These are phyloP conservation scores for Trachemys scripta DNA, from an alignment of 2,113 vertebrate species.

Conservation along the genomic window DNA sequence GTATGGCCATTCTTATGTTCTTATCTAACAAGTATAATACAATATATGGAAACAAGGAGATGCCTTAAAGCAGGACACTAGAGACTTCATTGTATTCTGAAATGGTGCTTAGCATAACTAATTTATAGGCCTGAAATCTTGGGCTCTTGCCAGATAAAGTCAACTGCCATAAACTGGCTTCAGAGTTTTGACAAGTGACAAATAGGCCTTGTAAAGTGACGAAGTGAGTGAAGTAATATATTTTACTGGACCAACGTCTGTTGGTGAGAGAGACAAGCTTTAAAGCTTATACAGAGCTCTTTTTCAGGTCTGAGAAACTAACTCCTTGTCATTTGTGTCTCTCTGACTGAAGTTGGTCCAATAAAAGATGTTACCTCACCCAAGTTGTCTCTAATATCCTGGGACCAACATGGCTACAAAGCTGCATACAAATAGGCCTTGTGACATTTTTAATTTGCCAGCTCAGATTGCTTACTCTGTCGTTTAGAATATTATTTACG, in stretches of 20 bases:
- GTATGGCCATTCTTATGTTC: not conserved
- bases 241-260: not conserved
- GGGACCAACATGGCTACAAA: not conserved
- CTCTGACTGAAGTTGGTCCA: not conserved
- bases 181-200: not conserved
- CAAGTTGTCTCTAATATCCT: not conserved
- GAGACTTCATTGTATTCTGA: not conserved
- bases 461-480: not conserved
- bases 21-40: not conserved
- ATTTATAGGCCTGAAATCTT: not conserved
- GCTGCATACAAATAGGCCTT: not conserved
- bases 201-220: not conserved
- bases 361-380: not conserved
- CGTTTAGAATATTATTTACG: not conserved
- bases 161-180: not conserved
- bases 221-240: not conserved
- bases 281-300: not conserved
- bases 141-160: accelerated
- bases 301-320: not conserved
- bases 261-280: not conserved
- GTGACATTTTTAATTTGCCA: not conserved
- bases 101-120: not conserved
- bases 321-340: not conserved
- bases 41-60: not conserved
- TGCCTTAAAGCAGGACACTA: not conserved